Evolutionary conservation across 2,888 invertebrate genomes (phyloP), one percentile per base, ranked within the genome.

Genomic region (Coenonympha arcania): DNA sequence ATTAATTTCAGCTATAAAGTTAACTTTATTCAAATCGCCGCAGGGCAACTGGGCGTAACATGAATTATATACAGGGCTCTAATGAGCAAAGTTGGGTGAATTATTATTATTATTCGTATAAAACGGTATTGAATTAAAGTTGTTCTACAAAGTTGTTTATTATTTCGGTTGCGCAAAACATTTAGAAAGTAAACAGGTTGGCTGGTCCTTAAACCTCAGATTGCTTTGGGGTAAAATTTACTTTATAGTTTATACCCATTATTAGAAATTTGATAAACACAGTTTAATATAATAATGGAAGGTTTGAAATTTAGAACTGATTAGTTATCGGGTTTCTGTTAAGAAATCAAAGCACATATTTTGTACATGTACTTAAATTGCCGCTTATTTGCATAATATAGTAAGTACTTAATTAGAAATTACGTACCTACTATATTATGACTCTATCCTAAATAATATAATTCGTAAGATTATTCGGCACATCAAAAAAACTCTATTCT

Each of bases 51-150:
- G 22, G 48, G 34, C 24, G 30, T 43, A 43, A 47, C 36, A 54
- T 54, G 48, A 54, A 50, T 48, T 43, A 54, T 50, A 47, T 37
- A 16, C 50, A 18, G 40, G 44, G 40, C 40, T 48, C 28, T 54
- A 54, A 50, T 50, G 50, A 50, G 50, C 43, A 50, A 54, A 54
- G 48, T 54, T 54, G 33, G n/a, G 15, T 30, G 33, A 44, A 26
- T 44, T 47, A 41, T 41, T 41, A 41, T 41, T 41, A 48, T 50
- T 48, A 51, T 47, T 54, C 40, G 39, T 19, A 31, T 47, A 53
- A 49, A 52, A 19, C 22, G 45, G 16, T 42, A 31, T 43, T 37
- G 26, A 54, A 42, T 47, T 50, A 40, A 47, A 40, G 28, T 48
- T 46, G 42, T 31, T 44, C 24, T 46, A 19, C 50, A 31, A 39